A percentile compares a stretch with the other conserved stretches of the same genome.
These are phyloP conservation scores for Hirtodrosophila cameraria DNA, from an alignment of 2,888 invertebrate genomes.

Conservation along the genomic window DNA sequence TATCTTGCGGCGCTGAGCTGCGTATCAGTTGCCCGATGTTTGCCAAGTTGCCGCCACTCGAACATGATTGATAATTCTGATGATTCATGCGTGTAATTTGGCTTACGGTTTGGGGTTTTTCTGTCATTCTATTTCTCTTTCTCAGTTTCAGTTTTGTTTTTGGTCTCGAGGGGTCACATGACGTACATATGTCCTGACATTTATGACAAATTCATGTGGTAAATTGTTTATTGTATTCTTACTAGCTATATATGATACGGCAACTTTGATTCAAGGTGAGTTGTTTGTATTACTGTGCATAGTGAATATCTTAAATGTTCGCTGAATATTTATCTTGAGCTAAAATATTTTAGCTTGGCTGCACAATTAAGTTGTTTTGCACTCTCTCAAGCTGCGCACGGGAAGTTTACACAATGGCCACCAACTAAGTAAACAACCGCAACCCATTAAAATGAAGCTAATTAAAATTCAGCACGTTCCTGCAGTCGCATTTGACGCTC, in stretches of 20 bases:
- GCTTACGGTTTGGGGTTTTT: conserved; percentile 47
- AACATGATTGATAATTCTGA: conserved; percentile 79
- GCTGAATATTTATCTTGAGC: neutral
- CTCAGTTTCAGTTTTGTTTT: too few relatives aligned
- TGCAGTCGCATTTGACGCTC: conserved; percentile 9
- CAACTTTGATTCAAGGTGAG: conserved; percentile 13
- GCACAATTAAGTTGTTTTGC: conserved; percentile 27
- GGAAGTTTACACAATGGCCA: conserved; percentile 18
- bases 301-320: neutral
- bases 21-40: conserved; percentile 42
- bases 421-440: conserved; percentile 50
- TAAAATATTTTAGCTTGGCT: conserved; percentile 3
- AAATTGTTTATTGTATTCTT: conserved; percentile 31
- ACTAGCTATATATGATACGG: neutral
- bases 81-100: conserved; percentile 77
- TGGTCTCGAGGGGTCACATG: conserved; percentile 27
- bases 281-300: neutral
- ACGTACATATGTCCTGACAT: conserved; percentile 42
- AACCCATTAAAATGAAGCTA: conserved; percentile 66
- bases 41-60: conserved; percentile 62
- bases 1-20: conserved; percentile 36
- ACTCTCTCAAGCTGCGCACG: conserved; percentile 1
- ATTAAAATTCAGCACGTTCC: conserved; percentile 79
- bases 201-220: conserved; percentile 60
- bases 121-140: neutral